Evolutionary conservation across 2,888 invertebrate genomes (phyloP).

Genomic region (Ganaspis brasiliensis): DNA sequence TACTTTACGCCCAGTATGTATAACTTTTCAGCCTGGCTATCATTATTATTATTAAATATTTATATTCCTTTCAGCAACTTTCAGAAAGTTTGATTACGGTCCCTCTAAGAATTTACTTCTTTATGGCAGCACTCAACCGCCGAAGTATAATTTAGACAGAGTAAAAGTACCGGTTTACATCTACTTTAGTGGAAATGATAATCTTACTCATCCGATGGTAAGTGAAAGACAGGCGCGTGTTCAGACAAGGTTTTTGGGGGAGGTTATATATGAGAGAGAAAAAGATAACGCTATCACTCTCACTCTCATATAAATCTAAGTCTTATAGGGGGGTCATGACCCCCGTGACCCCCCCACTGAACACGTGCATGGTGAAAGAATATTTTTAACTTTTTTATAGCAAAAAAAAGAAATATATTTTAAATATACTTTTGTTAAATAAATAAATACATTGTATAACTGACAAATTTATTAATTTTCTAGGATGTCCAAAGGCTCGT

Average conservation of each 20-base stretch:
- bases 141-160: constrained; percentile 83
- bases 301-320: too few species aligned
- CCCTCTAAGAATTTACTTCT: constrained; percentile 80
- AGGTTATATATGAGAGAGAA: too few species aligned
- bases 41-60: too few species aligned
- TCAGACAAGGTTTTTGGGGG: too few species aligned
- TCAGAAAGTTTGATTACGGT: constrained; percentile 84
- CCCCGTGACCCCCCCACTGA: too few species aligned
- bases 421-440: background rate
- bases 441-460: constrained; percentile 29
- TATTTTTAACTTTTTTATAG: constrained; percentile 17
- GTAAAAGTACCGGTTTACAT: constrained; percentile 84
- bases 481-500: constrained; percentile 73
- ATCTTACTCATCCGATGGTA: constrained; percentile 81
- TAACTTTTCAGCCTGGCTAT: too few species aligned
- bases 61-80: constrained; percentile 80
- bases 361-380: too few species aligned
- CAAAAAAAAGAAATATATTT: too few species aligned
- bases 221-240: too few species aligned
- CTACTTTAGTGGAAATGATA: constrained; percentile 85
- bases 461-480: constrained; percentile 45
- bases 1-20: too few species aligned
- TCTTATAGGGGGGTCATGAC: too few species aligned
- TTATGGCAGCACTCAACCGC: constrained; percentile 82
- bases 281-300: too few species aligned